Evolutionary conservation across 2,797 vertebrate species (phyloP), one percentile per base, ranked within the genome.

Genomic region (Melopsittacus undulatus): DNA sequence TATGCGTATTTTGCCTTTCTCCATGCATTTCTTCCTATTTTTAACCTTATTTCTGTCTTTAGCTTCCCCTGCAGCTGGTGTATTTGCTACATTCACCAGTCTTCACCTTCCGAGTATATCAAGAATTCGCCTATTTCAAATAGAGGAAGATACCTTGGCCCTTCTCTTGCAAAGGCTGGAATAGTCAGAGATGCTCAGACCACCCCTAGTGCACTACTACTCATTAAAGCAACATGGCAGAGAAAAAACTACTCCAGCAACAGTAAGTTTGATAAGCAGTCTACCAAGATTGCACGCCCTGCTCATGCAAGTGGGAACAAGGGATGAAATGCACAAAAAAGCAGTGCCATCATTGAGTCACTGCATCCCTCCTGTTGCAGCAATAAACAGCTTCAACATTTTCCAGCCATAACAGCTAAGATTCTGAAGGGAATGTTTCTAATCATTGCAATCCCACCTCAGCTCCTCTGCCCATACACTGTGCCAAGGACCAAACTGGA

Each of bases 141-240:
- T 0, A 11, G 5, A 54, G 48, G 57, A 45, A 59, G 46, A 36
- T 15, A 13, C 11, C 11, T 1, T 3, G 5, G 48, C 36, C 16
- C 40, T 64, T 38, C 73, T 57, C 68, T 43, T 64, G 42, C 43
- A 9, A 49, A 68, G 46, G 34, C 22, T 51, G 51, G 38, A 29
- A 54, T 1, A 5, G 6, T 16, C 26, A 2, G 11, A 63, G 56
- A 57, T 79, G 1, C 42, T 74, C 3, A 0, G 2, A 42, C 36
- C 38, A 22, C 2, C 38, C 22, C 78, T 17, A 5, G 14, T 14
- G 17, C 36, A 10, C 34, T 57, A 24, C 20, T 12, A 12, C 20
- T 23, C 40, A 0, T 29, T 49, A 74, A 29, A 76, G 15, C 72
- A 51, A 29, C 0, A 0, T 5, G 22, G 51, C 67, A 72, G 27